phyloP scores from a whole-genome alignment of 2,113 vertebrate genomes.

The Nothoprocta perdicaria region DNA sequence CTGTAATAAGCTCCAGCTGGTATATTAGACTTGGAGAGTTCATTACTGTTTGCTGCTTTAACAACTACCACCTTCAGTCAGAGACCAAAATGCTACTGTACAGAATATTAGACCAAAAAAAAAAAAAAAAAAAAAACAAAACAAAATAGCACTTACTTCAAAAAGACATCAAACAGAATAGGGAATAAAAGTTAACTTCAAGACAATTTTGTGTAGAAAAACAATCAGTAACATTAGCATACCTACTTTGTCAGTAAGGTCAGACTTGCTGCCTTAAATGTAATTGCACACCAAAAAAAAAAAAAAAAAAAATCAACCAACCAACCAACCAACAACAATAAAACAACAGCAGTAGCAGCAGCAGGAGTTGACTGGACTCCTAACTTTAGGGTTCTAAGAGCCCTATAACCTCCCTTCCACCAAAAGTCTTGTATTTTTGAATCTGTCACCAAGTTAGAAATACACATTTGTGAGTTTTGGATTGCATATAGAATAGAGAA shows the following conservation, averaged over 20 bases:
- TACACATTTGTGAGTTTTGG: not conserved
- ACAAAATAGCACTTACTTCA: not conserved
- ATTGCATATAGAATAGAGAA: not conserved
- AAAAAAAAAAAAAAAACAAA: no score
- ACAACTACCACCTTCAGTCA: not conserved
- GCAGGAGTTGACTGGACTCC: not conserved
- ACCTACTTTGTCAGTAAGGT: not conserved
- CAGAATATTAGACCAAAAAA: not conserved
- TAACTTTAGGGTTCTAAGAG: not conserved
- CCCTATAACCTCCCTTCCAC: not conserved
- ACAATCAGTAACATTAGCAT: not conserved
- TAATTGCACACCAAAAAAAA: not conserved
- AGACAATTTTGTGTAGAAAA: not conserved
- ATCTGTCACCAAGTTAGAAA: not conserved
- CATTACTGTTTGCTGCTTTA: not conserved
- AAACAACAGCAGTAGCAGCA: no score
- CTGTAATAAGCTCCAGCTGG: not conserved
- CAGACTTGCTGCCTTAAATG: not conserved
- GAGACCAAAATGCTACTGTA: not conserved
- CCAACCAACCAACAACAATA: no score
- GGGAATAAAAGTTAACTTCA: not conserved
- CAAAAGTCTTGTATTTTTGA: not conserved
- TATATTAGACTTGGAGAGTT: not conserved
- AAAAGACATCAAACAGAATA: not conserved
- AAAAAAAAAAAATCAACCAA: not conserved